A percentile compares a stretch with the other conserved stretches of the same genome.
These are phyloP conservation scores for Hipparchia sbordonii DNA, from an alignment of 2,888 invertebrate genomes.

Conservation along the genomic window DNA sequence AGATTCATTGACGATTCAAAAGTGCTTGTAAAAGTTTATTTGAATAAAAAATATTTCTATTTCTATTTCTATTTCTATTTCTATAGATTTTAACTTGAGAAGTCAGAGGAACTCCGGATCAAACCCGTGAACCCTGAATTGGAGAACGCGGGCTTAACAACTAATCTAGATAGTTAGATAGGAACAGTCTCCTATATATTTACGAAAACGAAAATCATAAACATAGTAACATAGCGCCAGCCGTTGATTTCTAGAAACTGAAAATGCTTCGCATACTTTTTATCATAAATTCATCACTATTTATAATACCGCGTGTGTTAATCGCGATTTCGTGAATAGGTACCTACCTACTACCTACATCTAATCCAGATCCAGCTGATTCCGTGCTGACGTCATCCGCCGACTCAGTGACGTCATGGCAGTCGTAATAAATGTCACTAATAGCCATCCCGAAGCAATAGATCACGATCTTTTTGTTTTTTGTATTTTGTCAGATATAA, in stretches of 20 bases:
- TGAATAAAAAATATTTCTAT: too few species aligned
- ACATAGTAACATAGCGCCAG: neutral
- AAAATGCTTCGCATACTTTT: slow-evolving; percentile 17
- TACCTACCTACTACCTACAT: slow-evolving; percentile 27
- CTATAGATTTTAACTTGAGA: too few species aligned
- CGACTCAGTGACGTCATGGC: slow-evolving; percentile 43
- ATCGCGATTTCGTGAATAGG: slow-evolving; percentile 39
- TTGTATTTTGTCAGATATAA: slow-evolving; percentile 4
- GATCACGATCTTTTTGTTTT: slow-evolving; percentile 22
- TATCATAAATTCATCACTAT: slow-evolving; percentile 33
- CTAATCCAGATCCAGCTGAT: slow-evolving; percentile 49
- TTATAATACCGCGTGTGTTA: slow-evolving; percentile 36
- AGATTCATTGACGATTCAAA: too few species aligned
- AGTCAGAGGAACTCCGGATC: too few species aligned
- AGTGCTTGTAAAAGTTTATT: too few species aligned
- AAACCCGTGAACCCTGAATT: too few species aligned
- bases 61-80: too few species aligned
- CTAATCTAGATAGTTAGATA: too few species aligned
- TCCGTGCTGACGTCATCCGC: slow-evolving; percentile 46
- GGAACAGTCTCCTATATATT: too few species aligned
- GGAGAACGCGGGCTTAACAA: too few species aligned
- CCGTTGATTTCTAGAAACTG: neutral
- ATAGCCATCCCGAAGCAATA: slow-evolving; percentile 29
- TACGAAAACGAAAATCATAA: too few species aligned
- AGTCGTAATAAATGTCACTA: slow-evolving; percentile 43